A percentile compares a stretch with the other conserved stretches of the same genome.
Conservation (phyloP, 1,140 invertebrate species). For the Conus betulinus region DNA sequence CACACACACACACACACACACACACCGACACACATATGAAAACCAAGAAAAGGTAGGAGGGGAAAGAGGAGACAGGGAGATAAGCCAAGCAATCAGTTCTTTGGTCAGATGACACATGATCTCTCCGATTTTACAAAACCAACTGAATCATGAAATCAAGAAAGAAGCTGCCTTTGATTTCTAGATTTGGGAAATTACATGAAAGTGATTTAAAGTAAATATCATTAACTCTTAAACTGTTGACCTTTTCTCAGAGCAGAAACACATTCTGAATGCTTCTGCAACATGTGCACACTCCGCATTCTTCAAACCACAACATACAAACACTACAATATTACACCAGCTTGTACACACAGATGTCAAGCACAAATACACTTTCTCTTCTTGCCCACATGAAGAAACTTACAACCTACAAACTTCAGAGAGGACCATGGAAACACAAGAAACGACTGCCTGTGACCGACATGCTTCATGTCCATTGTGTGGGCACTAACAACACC, state of each 20-base stretch:
- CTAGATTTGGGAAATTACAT: no score
- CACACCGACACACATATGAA: not conserved
- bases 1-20: no score
- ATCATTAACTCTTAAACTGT: no score
- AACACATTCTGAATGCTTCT: not conserved
- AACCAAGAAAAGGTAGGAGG: not conserved
- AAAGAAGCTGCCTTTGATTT: not conserved
- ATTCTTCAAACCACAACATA: not conserved
- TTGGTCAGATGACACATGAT: not conserved
- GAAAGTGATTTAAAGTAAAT: no score
- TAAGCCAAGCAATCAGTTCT: not conserved
- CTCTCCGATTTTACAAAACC: not conserved
- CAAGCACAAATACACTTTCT: no score
- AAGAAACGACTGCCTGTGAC: no score
- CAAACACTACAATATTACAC: not conserved
- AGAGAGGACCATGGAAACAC: no score
- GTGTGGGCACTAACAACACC: no score
- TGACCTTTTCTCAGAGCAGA: not conserved
- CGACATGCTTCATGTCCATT: no score
- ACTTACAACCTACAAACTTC: no score
- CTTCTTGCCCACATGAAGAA: no score
- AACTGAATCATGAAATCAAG: not conserved
- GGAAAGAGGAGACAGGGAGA: not conserved
- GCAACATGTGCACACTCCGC: no score
- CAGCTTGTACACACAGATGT: not conserved